Base-by-base conservation (phyloP, 2,113 vertebrate species). In the Accipiter cooperii region DNA sequence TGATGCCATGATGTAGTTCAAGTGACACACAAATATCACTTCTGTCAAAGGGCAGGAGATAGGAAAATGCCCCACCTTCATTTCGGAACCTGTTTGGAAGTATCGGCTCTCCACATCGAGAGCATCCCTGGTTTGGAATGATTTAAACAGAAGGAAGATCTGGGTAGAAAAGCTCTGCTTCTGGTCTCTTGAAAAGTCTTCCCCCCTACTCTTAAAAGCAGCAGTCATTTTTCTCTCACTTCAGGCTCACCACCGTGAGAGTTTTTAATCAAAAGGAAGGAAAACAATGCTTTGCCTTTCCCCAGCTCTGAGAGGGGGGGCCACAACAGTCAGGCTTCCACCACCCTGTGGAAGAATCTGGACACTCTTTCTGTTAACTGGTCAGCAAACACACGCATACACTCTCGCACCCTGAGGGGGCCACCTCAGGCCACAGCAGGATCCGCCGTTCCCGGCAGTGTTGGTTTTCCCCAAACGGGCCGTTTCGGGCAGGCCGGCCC, bases 331-430 rank as follows among this genome's bases (percentile, higher is more conserved):
- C 18, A 10, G 16, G 6, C 42, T 21, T 6, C 19, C n/a, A 36
- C 2, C 26, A 17, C 10, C 0, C 6, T 8, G 8, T 4, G 13
- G 18, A 0, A 36, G 15, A 55, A 4, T 2, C 2, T 0, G 36
- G 28, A 26, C 17, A 12, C 3, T 4, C 15, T 14, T 12, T 13
- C 42, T 5, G 21, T 17, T 5, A 8, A 26, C 20, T 0, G 15
- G 31, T 10, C 36, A 14, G 13, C 26, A 12, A n/a, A 9, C 19
- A 12, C 36, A 8, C 31, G 6, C 21, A 7, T 6, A 4, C 24
- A 24, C 49, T 7, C 61, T 5, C 33, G 5, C 15, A 12, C 17
- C 33, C 20, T 2, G 12, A 13, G 42, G 3, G 16, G 25, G 13
- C 21, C 22, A 3, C 47, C 68, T 34, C 34, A 25, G 6, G 3